Base-by-base conservation (phyloP, 1,140 invertebrate genomes). In the Thalassaphorura encarpata region DNA sequence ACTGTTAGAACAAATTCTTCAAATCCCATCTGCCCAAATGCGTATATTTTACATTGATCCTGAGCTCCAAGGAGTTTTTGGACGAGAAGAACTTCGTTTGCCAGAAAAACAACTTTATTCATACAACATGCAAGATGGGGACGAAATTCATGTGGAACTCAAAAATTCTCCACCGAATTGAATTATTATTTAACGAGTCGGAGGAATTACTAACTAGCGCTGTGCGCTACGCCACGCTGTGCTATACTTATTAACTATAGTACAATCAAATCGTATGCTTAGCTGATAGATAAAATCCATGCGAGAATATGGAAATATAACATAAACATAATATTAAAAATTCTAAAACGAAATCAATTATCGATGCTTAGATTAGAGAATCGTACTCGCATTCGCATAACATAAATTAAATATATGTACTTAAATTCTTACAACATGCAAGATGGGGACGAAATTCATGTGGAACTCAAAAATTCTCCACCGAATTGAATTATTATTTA, bases 391-490 rank as follows among this genome's bases (percentile, higher is more conserved):
- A n/a, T n/a, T n/a, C n/a, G n/a, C n/a, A n/a, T n/a, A n/a, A n/a
- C n/a, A n/a, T n/a, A n/a, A n/a, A n/a, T n/a, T n/a, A n/a, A n/a
- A n/a, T n/a, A n/a, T n/a, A n/a, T n/a, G n/a, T n/a, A n/a, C n/a
- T n/a, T n/a, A n/a, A n/a, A 92, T 70, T 87, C 87, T 53, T 93
- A 92, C 71, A 91, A 92, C 70, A 86, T 94, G 54, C 76, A 81
- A 57, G 87, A 86, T 63, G 89, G 88, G 1, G 89, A 93, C 73
- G 87, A 93, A 71, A 90, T 94, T 66, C 85, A 91, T 52, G 83
- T 94, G 51, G 86, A 90, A 40, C 53, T 64, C 15, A 74, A 72
- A 58, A 43, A 21, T 27, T 63, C 48, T 61, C n/a, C 26, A 45
- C 26, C 28, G 4, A 13, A 43, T n/a, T n/a, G n/a, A 28, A 16